Base-by-base conservation (phyloP, 1,140 invertebrate species). In the Drosophila saltans region DNA sequence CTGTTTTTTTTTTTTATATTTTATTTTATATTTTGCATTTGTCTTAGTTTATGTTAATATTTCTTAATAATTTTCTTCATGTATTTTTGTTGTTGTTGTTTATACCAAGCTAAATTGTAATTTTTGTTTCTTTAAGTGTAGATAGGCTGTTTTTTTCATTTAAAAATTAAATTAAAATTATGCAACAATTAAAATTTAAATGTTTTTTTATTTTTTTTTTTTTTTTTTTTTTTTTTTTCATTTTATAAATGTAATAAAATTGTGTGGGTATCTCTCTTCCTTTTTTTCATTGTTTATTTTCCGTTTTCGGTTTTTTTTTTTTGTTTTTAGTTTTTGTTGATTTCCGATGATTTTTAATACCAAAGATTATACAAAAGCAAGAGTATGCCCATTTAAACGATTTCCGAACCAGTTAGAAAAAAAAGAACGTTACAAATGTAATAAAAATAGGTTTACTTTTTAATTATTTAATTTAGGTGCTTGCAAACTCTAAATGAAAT, bases 161-260 rank as follows among this genome's bases (percentile, higher is more conserved):
- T 84, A 89, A 78, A 89, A 89, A 89, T 81, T 81, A 89, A 52
- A 89, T 84, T 89, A 89, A 89, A 89, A 89, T 84, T 89, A 89
- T 89, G 84, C 84, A 89, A 89, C 84, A 89, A 89, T 89, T 89
- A 89, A 89, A 89, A 89, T 89, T 78, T 89, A 89, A 89, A 78
- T 89, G 80, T 89, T 81, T 63, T 30, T 30, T 30, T 30, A 2
- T 30, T 40, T 62, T 63, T 48, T 21, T 48, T 89, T 78, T 33
- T 11, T 61, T 62, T 62, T 30, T n/a, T 21, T 7, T 63, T 63
- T 63, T 63, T 11, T 52, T 63, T 76, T 89, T 89, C 84, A 89
- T 89, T 89, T 89, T 89, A 89, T 89, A 89, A 89, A 89, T 89
- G 84, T 89, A 89, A 89, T 89, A 89, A 89, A 89, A 89, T 89